Evolutionary conservation across 2,113 vertebrate genomes (phyloP).

Genomic region (Pseudorasbora parva): DNA sequence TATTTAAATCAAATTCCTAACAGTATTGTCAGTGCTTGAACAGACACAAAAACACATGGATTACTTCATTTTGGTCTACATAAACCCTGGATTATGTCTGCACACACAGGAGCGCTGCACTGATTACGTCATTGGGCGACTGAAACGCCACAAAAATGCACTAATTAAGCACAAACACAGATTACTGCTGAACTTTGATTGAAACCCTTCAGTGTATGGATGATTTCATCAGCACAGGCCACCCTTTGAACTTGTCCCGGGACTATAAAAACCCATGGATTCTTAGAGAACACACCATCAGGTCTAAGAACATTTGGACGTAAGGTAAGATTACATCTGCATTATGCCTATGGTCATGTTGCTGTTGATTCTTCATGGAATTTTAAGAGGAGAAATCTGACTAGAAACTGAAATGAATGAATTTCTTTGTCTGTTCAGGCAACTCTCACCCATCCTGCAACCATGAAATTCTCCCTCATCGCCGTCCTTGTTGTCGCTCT

Average conservation of each 20-base stretch:
- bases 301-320: slow-evolving; percentile 50
- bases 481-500: slow-evolving; percentile 60
- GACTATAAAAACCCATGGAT: slow-evolving; percentile 62
- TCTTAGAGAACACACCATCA: slow-evolving; percentile 47
- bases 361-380: background rate
- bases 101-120: background rate
- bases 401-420: background rate
- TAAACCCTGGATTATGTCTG: background rate
- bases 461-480: slow-evolving; percentile 68
- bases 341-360: background rate
- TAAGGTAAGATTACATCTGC: slow-evolving; percentile 52
- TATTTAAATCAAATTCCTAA: background rate
- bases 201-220: slow-evolving; percentile 23
- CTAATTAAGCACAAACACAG: slow-evolving; percentile 13
- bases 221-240: slow-evolving; percentile 55
- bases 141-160: background rate
- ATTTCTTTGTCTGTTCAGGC: slow-evolving; percentile 26
- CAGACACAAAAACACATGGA: background rate
- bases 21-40: background rate
- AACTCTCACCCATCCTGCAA: slow-evolving; percentile 50
- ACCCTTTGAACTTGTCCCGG: slow-evolving; percentile 36
- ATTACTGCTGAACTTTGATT: slow-evolving; percentile 59
- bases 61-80: background rate
- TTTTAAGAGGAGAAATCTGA: background rate
- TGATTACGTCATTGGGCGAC: background rate